Conservation (phyloP, 2,888 invertebrate genomes). For the Drosophila gaucha region DNA sequence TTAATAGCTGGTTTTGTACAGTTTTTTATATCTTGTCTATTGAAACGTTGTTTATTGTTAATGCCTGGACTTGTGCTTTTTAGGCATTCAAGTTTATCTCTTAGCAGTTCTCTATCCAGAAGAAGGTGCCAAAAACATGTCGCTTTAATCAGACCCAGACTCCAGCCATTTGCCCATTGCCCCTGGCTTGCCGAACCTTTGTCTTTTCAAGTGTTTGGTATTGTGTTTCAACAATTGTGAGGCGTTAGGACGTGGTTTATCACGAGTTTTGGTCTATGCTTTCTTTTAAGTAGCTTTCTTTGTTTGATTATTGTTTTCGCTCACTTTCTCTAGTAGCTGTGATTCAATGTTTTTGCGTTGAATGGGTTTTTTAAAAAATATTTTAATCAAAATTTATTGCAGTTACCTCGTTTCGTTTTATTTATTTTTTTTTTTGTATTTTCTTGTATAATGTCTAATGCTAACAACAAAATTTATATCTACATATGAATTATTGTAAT, state of each 20-base stretch:
- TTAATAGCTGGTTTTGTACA: constrained; percentile 54
- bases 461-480: constrained; percentile 74
- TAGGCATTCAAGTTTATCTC: constrained; percentile 22
- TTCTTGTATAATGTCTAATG: constrained; percentile 42
- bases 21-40: constrained; percentile 38
- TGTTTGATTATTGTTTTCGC: constrained; percentile 12
- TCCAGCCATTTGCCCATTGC: constrained; percentile 10
- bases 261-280: constrained; percentile 3
- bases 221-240: background rate
- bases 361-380: constrained; percentile 14
- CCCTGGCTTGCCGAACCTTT: constrained; percentile 13
- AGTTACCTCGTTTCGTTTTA: constrained; percentile 37
- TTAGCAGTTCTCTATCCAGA: constrained; percentile 5
- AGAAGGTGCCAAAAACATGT: constrained; percentile 3
- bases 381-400: constrained; percentile 34
- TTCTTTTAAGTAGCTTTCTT: background rate
- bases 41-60: constrained; percentile 30
- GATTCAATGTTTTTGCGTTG: constrained; percentile 9
- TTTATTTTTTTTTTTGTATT: constrained; percentile 18
- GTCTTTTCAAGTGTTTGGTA: constrained; percentile 13
- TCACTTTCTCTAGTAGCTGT: constrained; percentile 11
- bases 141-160: background rate
- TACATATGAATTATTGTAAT: constrained; percentile 58
- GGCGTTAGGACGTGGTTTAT: constrained; percentile 15
- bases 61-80: constrained; percentile 36